Evolutionary conservation across 2,113 vertebrate species (phyloP).

Genomic region (Montifringilla adamsi): DNA sequence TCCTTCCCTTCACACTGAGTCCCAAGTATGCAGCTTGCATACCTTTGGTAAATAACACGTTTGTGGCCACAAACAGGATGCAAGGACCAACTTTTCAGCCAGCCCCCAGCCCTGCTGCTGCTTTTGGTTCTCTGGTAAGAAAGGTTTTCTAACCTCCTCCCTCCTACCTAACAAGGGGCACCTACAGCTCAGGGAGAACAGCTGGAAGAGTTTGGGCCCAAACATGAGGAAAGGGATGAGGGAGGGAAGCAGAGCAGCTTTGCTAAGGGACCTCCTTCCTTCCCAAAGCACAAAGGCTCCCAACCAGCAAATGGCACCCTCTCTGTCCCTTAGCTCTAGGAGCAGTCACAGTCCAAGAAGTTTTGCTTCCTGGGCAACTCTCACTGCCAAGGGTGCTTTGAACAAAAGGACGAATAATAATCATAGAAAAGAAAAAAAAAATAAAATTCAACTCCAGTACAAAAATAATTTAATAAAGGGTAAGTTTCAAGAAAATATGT

Average conservation of each 20-base stretch:
- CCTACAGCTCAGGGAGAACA: neutral
- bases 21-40: rapidly evolving
- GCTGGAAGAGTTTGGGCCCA: neutral
- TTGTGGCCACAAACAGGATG: neutral
- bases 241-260: neutral
- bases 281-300: neutral
- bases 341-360: rapidly evolving
- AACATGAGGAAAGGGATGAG: neutral
- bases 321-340: neutral
- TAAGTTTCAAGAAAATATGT: conserved; percentile 84
- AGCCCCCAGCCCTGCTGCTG: neutral
- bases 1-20: rapidly evolving
- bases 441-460: conserved; percentile 68
- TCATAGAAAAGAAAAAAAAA: conserved; percentile 59
- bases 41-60: rapidly evolving
- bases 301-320: neutral
- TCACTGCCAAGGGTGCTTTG: neutral
- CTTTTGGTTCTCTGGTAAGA: neutral
- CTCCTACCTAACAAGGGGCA: neutral
- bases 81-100: neutral
- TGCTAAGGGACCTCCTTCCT: neutral
- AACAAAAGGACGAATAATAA: neutral
- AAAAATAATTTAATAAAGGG: conserved; percentile 84
- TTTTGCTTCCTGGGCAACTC: neutral
- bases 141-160: neutral